These are phyloP conservation scores for Sicus ferrugineus DNA, from an alignment of 2,888 invertebrate species.

Conservation along the genomic window DNA sequence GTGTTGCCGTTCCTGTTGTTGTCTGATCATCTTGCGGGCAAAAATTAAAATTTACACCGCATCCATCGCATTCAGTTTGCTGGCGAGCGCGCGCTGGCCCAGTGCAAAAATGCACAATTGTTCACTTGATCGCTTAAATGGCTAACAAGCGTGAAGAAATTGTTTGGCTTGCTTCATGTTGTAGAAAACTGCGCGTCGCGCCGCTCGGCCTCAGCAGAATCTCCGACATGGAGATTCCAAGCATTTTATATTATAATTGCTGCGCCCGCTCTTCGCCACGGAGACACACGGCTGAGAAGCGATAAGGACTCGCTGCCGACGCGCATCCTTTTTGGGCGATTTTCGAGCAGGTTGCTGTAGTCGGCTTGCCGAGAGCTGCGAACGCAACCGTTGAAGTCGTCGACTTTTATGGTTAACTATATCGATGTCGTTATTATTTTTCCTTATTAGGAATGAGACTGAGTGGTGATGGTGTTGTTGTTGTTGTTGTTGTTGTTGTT, in stretches of 20 bases:
- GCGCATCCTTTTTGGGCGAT: constrained; percentile 29
- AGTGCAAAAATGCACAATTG: constrained; percentile 45
- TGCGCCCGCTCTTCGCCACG: constrained; percentile 35
- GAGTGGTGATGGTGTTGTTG: background rate
- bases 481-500: background rate
- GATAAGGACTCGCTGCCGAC: constrained; percentile 20
- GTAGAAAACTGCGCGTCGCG: background rate
- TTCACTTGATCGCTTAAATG: constrained; percentile 56
- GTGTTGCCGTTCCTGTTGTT: background rate
- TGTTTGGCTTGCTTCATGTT: constrained; percentile 32
- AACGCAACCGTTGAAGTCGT: background rate
- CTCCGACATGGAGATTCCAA: constrained; percentile 43
- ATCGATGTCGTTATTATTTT: background rate
- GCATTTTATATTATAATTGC: constrained; percentile 46
- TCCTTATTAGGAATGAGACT: no score
- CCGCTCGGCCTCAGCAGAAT: background rate
- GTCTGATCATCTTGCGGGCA: background rate
- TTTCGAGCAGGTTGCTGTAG: constrained; percentile 24
- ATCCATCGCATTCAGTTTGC: background rate
- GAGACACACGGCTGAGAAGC: background rate
- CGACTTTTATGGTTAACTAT: constrained; percentile 15
- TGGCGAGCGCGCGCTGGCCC: background rate
- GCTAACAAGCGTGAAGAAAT: constrained; percentile 51
- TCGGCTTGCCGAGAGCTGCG: background rate
- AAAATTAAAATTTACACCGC: constrained; percentile 33